A percentile compares a stretch with the other conserved stretches of the same genome.
Conservation (phyloP, 2,113 vertebrate genomes). For the Osmerus eperlanus region DNA sequence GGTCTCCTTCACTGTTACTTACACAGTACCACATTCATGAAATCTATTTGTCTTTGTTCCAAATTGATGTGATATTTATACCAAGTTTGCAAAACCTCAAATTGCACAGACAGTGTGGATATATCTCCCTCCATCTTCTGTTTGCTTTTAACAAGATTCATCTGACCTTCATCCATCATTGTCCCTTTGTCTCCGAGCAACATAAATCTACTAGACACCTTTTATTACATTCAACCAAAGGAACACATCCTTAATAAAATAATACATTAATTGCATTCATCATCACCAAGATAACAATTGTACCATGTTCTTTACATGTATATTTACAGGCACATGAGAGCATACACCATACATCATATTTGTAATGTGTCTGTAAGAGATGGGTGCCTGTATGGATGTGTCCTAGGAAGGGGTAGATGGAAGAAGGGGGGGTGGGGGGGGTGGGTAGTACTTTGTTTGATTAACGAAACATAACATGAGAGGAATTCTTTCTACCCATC, state of each 20-base stretch:
- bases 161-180: background rate
- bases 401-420: background rate
- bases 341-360: too few relatives aligned
- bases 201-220: conserved; percentile 39
- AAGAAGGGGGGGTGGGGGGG: background rate
- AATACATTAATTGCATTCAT: conserved; percentile 14
- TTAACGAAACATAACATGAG: background rate
- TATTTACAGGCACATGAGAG: too few relatives aligned
- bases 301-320: too few relatives aligned
- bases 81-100: too few relatives aligned
- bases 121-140: background rate
- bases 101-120: too few relatives aligned
- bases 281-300: conserved; percentile 9
- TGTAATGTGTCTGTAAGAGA: background rate
- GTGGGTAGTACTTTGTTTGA: background rate
- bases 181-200: background rate
- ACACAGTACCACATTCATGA: background rate
- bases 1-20: background rate
- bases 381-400: background rate
- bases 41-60: too few relatives aligned
- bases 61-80: too few relatives aligned
- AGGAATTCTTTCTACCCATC: background rate
- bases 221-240: conserved; percentile 29
- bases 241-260: conserved; percentile 22
- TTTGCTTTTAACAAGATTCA: background rate